Conservation (phyloP, 2,113 vertebrate genomes). For the Eonycteris spelaea region DNA sequence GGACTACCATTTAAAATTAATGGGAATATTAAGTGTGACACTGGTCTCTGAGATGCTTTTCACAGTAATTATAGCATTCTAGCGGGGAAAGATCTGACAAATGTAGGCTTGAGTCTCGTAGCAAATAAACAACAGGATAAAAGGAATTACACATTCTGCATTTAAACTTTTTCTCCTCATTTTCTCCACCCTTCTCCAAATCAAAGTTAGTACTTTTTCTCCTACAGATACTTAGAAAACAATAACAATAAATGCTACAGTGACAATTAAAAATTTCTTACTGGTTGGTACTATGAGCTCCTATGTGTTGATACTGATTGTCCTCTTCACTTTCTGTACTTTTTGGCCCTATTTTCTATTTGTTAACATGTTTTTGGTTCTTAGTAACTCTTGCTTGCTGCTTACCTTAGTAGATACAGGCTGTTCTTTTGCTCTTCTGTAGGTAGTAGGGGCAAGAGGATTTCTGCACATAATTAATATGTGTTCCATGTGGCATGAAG, state of each 20-base stretch:
- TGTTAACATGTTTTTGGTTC: background rate
- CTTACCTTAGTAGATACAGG: too few relatives aligned
- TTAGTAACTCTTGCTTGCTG: background rate
- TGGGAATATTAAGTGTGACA: slow-evolving; percentile 87
- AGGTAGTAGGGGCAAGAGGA: background rate
- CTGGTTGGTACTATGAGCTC: background rate
- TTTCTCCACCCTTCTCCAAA: background rate
- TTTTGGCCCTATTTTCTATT: background rate
- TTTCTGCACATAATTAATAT: accelerated
- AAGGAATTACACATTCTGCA: background rate
- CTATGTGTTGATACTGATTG: background rate
- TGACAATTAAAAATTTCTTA: background rate
- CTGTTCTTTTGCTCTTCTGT: background rate
- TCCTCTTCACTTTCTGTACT: background rate
- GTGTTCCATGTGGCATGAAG: background rate
- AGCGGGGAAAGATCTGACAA: slow-evolving; percentile 59
- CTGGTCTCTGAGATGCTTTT: slow-evolving; percentile 72
- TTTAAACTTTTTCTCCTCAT: background rate
- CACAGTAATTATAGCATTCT: slow-evolving; percentile 76
- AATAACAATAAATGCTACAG: background rate
- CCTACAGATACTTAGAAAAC: background rate
- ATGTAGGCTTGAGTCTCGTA: background rate
- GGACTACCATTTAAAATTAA: slow-evolving; percentile 87
- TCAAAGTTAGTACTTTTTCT: background rate
- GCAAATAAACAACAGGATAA: slow-evolving; percentile 49